Evolutionary conservation across 2,888 invertebrate species (phyloP), one percentile per base, ranked within the genome.

Genomic region (Dryadula phaetusa): DNA sequence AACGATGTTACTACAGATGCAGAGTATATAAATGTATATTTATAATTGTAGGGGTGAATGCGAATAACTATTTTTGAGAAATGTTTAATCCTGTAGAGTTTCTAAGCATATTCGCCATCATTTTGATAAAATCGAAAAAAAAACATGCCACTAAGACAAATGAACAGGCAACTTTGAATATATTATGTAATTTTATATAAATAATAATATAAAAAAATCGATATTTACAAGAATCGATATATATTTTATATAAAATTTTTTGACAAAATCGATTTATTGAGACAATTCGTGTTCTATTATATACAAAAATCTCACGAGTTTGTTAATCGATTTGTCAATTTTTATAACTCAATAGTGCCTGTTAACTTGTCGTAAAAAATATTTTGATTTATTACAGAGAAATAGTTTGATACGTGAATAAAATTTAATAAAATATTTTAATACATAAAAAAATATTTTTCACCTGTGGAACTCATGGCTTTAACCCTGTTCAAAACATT

Each of bases 1-100:
- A 18, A 32, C 18, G 32, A 16, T 32, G 18, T 32, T 34, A 53
- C 2, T 32, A 32, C 12, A 14, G 6, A 53, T 53, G 7, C 34
- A 34, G 12, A 47, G 22, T 25, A 8, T 53, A 34, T 32, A 16
- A n/a, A 32, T 18, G 32, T 53, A 53, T 34, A 34, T 14, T 53
- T 14, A 47, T 47, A 47, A 20, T 34, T 14, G 20, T 34, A 34
- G 18, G 7, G 20, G 10, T 28, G 16, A 7, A 28, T 52, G 8
- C 7, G 16, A 53, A 18, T 5, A 53, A 34, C 16, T 34, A 34
- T 53, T 34, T 53, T 34, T 53, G 32, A 53, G 34, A 20, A 34
- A 54, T 34, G 20, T 34, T 34, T 53, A 34, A 20, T 34, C 32
- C 12, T 54, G 54, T 54, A 34, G 53, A 53, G 20, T 20, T 54